A percentile compares a stretch with the other conserved stretches of the same genome.
Evolutionary conservation across 2,888 invertebrate species (phyloP).

Genomic region (Aplocera efformata): DNA sequence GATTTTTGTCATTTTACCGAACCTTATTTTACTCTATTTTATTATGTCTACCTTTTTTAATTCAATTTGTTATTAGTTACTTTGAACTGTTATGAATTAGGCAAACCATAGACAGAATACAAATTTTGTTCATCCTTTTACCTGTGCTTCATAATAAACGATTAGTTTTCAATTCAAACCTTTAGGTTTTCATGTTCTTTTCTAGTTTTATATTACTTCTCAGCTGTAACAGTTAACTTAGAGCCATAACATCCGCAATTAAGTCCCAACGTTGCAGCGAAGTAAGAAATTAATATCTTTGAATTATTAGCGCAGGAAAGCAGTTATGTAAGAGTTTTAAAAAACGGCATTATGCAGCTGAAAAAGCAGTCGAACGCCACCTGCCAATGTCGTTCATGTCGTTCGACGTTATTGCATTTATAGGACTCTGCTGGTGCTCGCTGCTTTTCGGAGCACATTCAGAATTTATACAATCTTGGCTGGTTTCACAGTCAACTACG

Average conservation of each 20-base stretch:
- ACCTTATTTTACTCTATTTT: no score
- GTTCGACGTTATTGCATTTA: conserved; percentile 62
- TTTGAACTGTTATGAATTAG: no score
- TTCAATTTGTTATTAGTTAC: no score
- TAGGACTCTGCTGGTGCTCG: conserved; percentile 18
- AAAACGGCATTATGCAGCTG: conserved; percentile 66
- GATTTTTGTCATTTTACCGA: no score
- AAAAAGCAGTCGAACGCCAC: conserved; percentile 53
- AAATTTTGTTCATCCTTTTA: no score
- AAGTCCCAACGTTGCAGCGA: conserved; percentile 18
- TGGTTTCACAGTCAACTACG: not conserved
- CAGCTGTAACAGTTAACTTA: conserved; percentile 2
- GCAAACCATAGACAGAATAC: no score
- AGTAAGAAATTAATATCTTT: conserved; percentile 30
- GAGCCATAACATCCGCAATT: conserved; percentile 16
- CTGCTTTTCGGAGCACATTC: conserved; percentile 1
- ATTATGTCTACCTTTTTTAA: no score
- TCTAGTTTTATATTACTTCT: not conserved
- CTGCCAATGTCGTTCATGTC: conserved; percentile 62
- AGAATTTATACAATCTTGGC: conserved; percentile 1
- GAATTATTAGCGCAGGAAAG: conserved; percentile 27
- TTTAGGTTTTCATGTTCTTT: no score
- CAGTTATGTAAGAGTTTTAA: conserved; percentile 29
- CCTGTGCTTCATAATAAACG: no score
- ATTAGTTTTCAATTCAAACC: no score